phyloP scores from a whole-genome alignment of 2,888 invertebrate genomes.

The Athalia rosae region DNA sequence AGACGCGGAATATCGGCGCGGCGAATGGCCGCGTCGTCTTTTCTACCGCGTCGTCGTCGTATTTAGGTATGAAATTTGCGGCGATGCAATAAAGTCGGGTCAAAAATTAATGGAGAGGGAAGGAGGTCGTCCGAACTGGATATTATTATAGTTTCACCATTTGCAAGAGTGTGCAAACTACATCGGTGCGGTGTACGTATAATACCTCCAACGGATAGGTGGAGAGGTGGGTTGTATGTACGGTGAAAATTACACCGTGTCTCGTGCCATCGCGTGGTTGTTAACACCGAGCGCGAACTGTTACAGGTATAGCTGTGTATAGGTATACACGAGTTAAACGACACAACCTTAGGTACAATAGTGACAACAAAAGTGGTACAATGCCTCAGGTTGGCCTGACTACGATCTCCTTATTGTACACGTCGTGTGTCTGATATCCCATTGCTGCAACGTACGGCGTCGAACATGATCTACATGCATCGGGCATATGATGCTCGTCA shows the following conservation, averaged over 20 bases:
- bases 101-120: no score
- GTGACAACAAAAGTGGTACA: slow-evolving; percentile 34
- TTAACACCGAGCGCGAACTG: slow-evolving; percentile 20
- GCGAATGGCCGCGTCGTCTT: no score
- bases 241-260: neutral
- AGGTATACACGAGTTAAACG: no score
- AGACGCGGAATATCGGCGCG: no score
- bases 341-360: neutral
- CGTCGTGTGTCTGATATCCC: slow-evolving; percentile 21
- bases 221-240: neutral
- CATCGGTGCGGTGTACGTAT: neutral
- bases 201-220: neutral
- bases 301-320: neutral
- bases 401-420: slow-evolving; percentile 22
- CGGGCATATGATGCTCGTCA: neutral
- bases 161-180: no score
- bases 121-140: no score
- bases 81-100: no score
- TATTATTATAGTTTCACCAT: no score
- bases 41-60: no score
- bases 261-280: neutral
- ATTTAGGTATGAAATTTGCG: no score
- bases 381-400: slow-evolving; percentile 22
- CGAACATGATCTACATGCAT: neutral
- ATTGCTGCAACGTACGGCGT: neutral